Conservation (phyloP, 1,140 invertebrate species). For the Dolichoris vasculosae region DNA sequence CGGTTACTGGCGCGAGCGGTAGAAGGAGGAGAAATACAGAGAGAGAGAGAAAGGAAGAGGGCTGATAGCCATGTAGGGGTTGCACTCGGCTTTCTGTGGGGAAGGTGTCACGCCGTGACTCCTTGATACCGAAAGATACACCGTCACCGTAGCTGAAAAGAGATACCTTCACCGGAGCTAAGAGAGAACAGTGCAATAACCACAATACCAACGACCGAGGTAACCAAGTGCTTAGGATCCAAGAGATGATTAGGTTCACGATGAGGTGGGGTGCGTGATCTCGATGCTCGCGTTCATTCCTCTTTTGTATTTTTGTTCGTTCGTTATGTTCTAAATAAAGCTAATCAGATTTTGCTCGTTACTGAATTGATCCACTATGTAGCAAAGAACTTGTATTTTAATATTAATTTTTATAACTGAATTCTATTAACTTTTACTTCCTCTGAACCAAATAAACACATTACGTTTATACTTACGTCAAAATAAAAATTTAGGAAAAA, state of each 20-base stretch:
- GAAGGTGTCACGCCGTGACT: neutral
- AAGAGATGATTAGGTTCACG: neutral
- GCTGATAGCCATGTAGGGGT: neutral
- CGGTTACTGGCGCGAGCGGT: neutral
- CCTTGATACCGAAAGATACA: neutral
- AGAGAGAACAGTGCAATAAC: neutral
- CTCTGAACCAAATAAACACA: neutral
- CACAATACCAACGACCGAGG: neutral
- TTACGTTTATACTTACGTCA: too few species aligned
- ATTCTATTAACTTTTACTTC: neutral
- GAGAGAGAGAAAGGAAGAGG: neutral
- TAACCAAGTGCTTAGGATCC: neutral
- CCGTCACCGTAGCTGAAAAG: too few species aligned
- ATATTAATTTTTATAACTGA: neutral
- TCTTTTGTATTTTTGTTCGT: neutral
- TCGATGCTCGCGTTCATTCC: neutral
- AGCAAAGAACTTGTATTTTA: neutral
- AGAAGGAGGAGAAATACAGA: neutral
- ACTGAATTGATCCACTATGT: neutral
- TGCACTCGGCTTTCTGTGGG: neutral
- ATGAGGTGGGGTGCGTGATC: neutral
- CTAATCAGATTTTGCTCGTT: neutral
- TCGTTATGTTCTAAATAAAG: neutral
- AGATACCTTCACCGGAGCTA: too few species aligned
- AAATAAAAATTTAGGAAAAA: too few species aligned